Evolutionary conservation across 64 coral and sea anemone genomes (phyloP), one percentile per base, ranked within the genome.

Genomic region (Acropora yongei): DNA sequence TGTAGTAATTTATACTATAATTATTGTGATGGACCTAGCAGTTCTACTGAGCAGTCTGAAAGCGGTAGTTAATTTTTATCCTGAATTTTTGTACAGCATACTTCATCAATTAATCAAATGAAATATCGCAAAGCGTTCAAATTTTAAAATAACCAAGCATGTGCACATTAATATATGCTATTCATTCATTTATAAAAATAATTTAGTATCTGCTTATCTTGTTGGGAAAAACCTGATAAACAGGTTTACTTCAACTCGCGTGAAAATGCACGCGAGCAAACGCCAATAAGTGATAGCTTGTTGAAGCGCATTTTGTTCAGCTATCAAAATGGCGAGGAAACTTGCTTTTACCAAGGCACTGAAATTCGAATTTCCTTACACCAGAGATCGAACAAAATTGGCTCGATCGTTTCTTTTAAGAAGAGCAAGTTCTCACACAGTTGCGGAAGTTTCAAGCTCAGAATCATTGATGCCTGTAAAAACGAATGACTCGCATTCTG

Each of bases 301-400:
- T 6, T 40, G 5, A 74, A 6, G 18, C 18, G 3, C 41, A 40
- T 43, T 43, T 13, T 2, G 4, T 8, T 20, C 6, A 71, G 4
- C 65, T 18, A 71, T 71, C 9, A 47, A 2, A 47, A 85, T 85
- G 82, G 82, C 82, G 63, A 85, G 58, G 41, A 47, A 45, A 11
- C 14, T 72, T 17, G 6, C 42, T 50, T 81, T 8, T 13, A 60
- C 2, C 40, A 57, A 18, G 82, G 18, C 82, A 48, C 44, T 68
- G 16, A 14, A 65, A 85, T 71, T 43, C 20, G 72, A 85, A 85
- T 41, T 85, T 85, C 82, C 72, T 71, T 69, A 16, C 18, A 67
- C 47, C 18, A 44, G 63, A 85, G 8, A 17, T 20, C 44, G 18
- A 45, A 8, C 43, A 49, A 85, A 85, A 47, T 4, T 3, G n/a